A percentile compares a stretch with the other conserved stretches of the same genome.
Evolutionary conservation across 2,113 vertebrate genomes (phyloP).

Genomic region (Rana temporaria): DNA sequence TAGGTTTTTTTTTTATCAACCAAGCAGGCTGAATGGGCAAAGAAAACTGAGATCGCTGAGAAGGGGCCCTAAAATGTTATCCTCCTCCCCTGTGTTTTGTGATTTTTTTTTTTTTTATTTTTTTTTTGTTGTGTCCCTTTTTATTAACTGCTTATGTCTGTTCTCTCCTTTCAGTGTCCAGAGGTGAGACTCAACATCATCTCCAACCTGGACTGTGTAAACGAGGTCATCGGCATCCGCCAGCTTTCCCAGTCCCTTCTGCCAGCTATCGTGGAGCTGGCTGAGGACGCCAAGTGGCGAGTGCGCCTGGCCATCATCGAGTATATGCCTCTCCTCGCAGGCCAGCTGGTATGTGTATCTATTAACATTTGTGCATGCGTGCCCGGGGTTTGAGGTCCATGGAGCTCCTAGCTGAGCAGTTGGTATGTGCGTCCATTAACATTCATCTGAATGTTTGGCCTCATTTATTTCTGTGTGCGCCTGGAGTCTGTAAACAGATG

Average conservation of each 20-base stretch:
- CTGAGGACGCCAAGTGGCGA: conserved; percentile 77
- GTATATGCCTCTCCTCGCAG: conserved; percentile 78
- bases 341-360: conserved; percentile 69
- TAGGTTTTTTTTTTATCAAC: too few relatives aligned
- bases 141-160: neutral
- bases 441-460: too few relatives aligned
- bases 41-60: too few relatives aligned
- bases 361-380: neutral
- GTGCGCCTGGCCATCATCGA: conserved; percentile 78
- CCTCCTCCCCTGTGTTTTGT: neutral
- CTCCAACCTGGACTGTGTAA: conserved; percentile 77
- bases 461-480: too few relatives aligned
- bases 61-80: too few relatives aligned
- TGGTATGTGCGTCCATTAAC: conserved; percentile 61
- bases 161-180: conserved; percentile 64
- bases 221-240: conserved; percentile 78
- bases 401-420: conserved; percentile 75
- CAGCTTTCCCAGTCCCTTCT: conserved; percentile 78
- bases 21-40: too few relatives aligned
- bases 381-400: conserved; percentile 74
- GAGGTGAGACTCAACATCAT: conserved; percentile 77
- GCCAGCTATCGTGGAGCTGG: conserved; percentile 78
- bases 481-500: too few relatives aligned
- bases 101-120: too few relatives aligned
- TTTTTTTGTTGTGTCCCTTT: neutral